A percentile compares a stretch with the other conserved stretches of the same genome.
These are phyloP conservation scores for Lypha dubia DNA, from an alignment of 2,888 invertebrate species.

Conservation along the genomic window DNA sequence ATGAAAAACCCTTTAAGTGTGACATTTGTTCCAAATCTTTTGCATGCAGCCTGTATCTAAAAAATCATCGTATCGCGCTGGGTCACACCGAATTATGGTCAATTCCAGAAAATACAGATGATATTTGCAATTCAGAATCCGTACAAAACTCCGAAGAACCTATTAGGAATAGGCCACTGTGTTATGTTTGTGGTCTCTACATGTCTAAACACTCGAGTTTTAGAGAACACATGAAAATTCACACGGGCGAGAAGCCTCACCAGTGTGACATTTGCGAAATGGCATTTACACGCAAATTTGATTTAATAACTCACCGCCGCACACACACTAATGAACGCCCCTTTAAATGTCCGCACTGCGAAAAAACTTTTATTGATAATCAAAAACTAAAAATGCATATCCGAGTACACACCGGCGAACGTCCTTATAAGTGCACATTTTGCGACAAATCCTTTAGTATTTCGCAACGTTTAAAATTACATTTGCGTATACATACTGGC, in stretches of 20 bases:
- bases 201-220: slow-evolving; percentile 82
- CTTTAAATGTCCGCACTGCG: slow-evolving; percentile 82
- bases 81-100: too few species aligned
- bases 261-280: slow-evolving; percentile 86
- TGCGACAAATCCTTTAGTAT: slow-evolving; percentile 86
- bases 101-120: too few species aligned
- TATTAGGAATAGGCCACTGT: background rate
- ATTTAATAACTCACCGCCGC: slow-evolving; percentile 85
- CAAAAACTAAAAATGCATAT: slow-evolving; percentile 86
- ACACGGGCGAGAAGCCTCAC: slow-evolving; percentile 87
- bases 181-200: background rate
- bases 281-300: slow-evolving; percentile 86
- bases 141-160: too few species aligned
- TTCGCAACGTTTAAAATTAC: slow-evolving; percentile 88
- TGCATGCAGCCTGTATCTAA: background rate
- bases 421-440: slow-evolving; percentile 86
- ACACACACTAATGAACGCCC: slow-evolving; percentile 87
- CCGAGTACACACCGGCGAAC: slow-evolving; percentile 85
- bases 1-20: slow-evolving; percentile 77
- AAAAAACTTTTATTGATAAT: slow-evolving; percentile 85
- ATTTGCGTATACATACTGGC: slow-evolving; percentile 88
- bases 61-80: too few species aligned
- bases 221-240: slow-evolving; percentile 87
- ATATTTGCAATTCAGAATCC: too few species aligned
- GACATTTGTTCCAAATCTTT: slow-evolving; percentile 56